Evolutionary conservation across 2,888 invertebrate species (phyloP).

Genomic region (Drosophila histrio): DNA sequence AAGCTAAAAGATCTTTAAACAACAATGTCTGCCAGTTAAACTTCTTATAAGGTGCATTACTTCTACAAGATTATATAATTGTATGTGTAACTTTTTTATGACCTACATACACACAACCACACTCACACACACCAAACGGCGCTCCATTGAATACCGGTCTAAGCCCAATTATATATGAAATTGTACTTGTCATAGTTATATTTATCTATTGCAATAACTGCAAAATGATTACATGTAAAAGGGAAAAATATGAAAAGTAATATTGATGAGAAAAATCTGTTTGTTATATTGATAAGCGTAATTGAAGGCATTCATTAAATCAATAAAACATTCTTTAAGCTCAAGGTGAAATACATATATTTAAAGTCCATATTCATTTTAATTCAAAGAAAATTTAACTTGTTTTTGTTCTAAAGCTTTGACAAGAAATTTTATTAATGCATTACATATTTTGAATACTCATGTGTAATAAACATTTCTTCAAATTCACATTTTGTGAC

Average conservation of each 20-base stretch:
- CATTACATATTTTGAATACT: slow-evolving; percentile 39
- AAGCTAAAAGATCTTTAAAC: slow-evolving; percentile 49
- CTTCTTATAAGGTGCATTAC: slow-evolving; percentile 64
- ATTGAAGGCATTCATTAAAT: slow-evolving; percentile 74
- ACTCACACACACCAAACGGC: slow-evolving; percentile 33
- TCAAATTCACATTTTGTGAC: slow-evolving; percentile 52
- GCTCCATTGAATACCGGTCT: slow-evolving; percentile 46
- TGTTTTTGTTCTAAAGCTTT: slow-evolving; percentile 50
- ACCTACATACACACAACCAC: slow-evolving; percentile 28
- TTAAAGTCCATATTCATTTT: background rate
- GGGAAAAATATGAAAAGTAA: slow-evolving; percentile 53
- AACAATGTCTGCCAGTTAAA: slow-evolving; percentile 66
- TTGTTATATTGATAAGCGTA: slow-evolving; percentile 78
- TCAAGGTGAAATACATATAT: slow-evolving; percentile 32
- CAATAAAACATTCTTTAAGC: slow-evolving; percentile 76
- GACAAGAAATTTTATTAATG: slow-evolving; percentile 57
- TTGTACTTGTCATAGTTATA: slow-evolving; percentile 73
- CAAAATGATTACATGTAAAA: slow-evolving; percentile 54
- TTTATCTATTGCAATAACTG: slow-evolving; percentile 70
- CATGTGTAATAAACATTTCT: slow-evolving; percentile 26
- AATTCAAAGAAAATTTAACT: background rate
- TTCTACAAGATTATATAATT: slow-evolving; percentile 48
- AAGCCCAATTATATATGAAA: slow-evolving; percentile 55
- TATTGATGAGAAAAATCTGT: slow-evolving; percentile 73
- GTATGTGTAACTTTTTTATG: slow-evolving; percentile 43